phyloP scores from a whole-genome alignment of 1,140 invertebrate genomes.

The Drosophila simulans region DNA sequence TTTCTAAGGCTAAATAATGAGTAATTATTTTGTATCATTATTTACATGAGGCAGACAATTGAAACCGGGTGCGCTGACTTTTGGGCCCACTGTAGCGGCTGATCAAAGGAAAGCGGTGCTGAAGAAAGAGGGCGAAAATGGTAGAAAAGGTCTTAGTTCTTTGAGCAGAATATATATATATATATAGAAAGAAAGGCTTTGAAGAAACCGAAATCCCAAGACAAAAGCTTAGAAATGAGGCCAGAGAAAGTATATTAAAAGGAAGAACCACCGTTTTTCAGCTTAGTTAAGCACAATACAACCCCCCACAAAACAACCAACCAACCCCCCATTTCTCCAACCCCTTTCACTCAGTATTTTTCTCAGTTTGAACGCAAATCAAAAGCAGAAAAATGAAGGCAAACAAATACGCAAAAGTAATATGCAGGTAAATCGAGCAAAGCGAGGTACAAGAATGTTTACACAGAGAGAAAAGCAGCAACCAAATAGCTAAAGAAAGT shows the following conservation, averaged over 20 bases:
- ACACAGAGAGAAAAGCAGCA: slow-evolving; percentile 51
- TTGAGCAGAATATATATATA: background rate
- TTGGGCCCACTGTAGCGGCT: slow-evolving; percentile 33
- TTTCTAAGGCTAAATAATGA: slow-evolving; percentile 40
- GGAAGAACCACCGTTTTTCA: slow-evolving; percentile 38
- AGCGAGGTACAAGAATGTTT: slow-evolving; percentile 42
- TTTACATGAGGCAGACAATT: slow-evolving; percentile 17
- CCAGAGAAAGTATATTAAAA: slow-evolving; percentile 5
- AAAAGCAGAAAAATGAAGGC: slow-evolving; percentile 22
- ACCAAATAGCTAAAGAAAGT: slow-evolving; percentile 64
- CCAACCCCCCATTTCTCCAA: slow-evolving; percentile 5
- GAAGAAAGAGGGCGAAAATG: slow-evolving; percentile 5
- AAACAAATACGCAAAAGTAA: slow-evolving; percentile 11
- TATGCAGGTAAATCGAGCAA: slow-evolving; percentile 36
- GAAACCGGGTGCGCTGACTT: slow-evolving; percentile 17
- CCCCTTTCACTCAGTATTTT: slow-evolving; percentile 30
- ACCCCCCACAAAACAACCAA: background rate
- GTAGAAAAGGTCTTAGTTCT: slow-evolving; percentile 6
- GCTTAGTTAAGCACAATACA: slow-evolving; percentile 23
- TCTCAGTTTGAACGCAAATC: slow-evolving; percentile 20
- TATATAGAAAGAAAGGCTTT: slow-evolving; percentile 1
- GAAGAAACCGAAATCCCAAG: slow-evolving; percentile 13
- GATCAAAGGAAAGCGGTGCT: slow-evolving; percentile 38
- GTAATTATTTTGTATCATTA: slow-evolving; percentile 41
- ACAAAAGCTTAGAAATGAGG: slow-evolving; percentile 25